Percentiles rank a stretch among this genome's conserved stretches.
Evolutionary conservation across 2,888 invertebrate species (phyloP).

Genomic region (Tenthredo mesomela): DNA sequence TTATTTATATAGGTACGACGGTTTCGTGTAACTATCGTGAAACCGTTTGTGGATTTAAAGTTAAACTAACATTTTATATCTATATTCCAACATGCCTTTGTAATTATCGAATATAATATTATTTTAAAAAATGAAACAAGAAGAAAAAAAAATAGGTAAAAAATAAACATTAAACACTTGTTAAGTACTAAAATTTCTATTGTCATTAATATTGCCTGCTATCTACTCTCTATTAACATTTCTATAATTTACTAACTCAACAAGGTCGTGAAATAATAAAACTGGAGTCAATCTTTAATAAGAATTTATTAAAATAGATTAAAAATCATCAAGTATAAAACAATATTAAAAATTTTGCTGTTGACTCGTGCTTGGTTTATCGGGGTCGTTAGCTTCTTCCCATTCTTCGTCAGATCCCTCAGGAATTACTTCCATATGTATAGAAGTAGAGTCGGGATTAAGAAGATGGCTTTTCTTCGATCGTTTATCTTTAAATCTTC

Average conservation of each 20-base stretch:
- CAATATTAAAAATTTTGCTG: conserved; percentile 1
- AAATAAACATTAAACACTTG: conserved; percentile 10
- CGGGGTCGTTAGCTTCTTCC: conserved; percentile 57
- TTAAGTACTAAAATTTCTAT: conserved; percentile 15
- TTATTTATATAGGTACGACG: conserved; percentile 7
- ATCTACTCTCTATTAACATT: conserved; percentile 18
- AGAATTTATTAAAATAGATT: conserved; percentile 24
- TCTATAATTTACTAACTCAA: background rate
- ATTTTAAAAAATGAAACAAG: background rate
- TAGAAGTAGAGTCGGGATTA: conserved; percentile 50
- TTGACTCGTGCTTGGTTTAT: conserved; percentile 57
- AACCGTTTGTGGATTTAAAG: conserved; percentile 10
- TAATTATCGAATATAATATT: conserved; percentile 40
- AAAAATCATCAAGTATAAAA: background rate
- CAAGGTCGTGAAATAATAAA: background rate
- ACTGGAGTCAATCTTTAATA: background rate
- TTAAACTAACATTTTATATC: conserved; percentile 17
- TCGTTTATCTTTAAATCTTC: conserved; percentile 52
- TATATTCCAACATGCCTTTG: conserved; percentile 44
- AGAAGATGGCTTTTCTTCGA: conserved; percentile 49
- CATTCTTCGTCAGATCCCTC: conserved; percentile 60
- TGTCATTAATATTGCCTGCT: background rate
- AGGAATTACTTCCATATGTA: conserved; percentile 52
- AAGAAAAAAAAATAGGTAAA: background rate
- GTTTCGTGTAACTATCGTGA: background rate